These are phyloP conservation scores for Ennomos quercinarius DNA, from an alignment of 2,888 invertebrate species.

Conservation along the genomic window DNA sequence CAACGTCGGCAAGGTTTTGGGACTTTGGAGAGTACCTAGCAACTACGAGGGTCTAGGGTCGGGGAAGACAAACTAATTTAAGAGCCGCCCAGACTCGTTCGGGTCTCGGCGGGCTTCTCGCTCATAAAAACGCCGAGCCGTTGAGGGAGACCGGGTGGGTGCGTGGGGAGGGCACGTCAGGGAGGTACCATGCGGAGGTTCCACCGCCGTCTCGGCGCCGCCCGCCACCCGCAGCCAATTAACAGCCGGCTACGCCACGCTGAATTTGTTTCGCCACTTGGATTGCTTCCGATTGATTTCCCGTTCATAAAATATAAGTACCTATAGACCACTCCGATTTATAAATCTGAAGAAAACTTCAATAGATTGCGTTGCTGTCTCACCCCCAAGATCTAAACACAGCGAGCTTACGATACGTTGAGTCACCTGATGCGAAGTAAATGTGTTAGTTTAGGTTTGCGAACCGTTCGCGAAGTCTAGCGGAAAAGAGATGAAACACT, in stretches of 20 bases:
- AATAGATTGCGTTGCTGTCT: conserved; percentile 19
- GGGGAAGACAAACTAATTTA: conserved; percentile 73
- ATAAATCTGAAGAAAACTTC: conserved; percentile 29
- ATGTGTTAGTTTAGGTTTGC: conserved; percentile 18
- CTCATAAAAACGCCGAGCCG: conserved; percentile 78
- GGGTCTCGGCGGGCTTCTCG: conserved; percentile 74
- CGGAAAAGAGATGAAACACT: conserved; percentile 41
- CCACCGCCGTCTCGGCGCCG: conserved; percentile 85
- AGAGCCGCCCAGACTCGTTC: conserved; percentile 71
- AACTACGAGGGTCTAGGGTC: conserved; percentile 55
- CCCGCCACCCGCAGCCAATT: conserved; percentile 85
- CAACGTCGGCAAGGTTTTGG: conserved; percentile 2
- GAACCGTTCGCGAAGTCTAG: conserved; percentile 40
- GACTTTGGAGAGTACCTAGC: conserved; percentile 50
- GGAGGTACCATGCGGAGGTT: conserved; percentile 83
- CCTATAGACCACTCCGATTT: conserved; percentile 37
- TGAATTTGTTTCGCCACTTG: conserved; percentile 81
- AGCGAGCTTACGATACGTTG: conserved; percentile 28
- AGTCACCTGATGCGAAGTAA: conserved; percentile 35
- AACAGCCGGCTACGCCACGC: conserved; percentile 80
- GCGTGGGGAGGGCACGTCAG: conserved; percentile 61
- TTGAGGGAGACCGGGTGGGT: conserved; percentile 68
- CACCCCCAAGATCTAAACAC: conserved; percentile 15
- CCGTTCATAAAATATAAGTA: conserved; percentile 60
- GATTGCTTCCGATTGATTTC: conserved; percentile 84